Percentiles rank a stretch among this genome's conserved stretches.
Conservation (phyloP, 2,113 vertebrate genomes). For the Pterocles orientalis region DNA sequence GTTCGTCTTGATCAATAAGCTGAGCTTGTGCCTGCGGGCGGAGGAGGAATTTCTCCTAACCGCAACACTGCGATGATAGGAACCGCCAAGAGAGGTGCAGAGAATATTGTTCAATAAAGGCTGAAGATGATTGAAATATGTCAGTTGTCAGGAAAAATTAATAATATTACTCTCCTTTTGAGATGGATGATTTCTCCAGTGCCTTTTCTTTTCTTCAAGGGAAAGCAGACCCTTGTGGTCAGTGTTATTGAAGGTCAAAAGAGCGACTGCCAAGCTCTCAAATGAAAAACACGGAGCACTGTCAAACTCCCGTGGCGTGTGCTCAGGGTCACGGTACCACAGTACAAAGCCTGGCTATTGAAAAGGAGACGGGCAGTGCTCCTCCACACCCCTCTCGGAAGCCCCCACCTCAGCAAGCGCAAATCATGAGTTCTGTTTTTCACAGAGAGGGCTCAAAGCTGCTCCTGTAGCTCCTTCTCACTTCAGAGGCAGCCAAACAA, state of each 20-base stretch:
- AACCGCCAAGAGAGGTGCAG: neutral
- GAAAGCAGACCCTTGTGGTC: neutral
- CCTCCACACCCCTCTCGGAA: neutral
- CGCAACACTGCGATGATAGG: fast-evolving
- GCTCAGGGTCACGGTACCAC: neutral
- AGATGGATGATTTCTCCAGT: neutral
- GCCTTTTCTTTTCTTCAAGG: neutral
- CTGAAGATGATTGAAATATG: neutral
- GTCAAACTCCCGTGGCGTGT: neutral
- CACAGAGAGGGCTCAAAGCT: neutral
- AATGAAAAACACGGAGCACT: neutral
- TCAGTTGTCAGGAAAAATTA: neutral
- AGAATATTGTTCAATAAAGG: neutral
- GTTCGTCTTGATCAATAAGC: neutral
- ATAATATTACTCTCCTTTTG: neutral
- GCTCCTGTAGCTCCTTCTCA: neutral
- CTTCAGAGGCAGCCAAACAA: neutral
- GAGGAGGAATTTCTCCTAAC: neutral
- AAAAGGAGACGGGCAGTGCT: neutral
- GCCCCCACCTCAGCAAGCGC: neutral
- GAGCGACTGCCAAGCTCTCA: neutral
- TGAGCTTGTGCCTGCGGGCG: neutral
- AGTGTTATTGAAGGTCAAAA: neutral
- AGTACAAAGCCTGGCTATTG: neutral
- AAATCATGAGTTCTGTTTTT: neutral